Evolutionary conservation across 2,888 invertebrate species (phyloP), one percentile per base, ranked within the genome.

Genomic region (Antheraea yamamai): DNA sequence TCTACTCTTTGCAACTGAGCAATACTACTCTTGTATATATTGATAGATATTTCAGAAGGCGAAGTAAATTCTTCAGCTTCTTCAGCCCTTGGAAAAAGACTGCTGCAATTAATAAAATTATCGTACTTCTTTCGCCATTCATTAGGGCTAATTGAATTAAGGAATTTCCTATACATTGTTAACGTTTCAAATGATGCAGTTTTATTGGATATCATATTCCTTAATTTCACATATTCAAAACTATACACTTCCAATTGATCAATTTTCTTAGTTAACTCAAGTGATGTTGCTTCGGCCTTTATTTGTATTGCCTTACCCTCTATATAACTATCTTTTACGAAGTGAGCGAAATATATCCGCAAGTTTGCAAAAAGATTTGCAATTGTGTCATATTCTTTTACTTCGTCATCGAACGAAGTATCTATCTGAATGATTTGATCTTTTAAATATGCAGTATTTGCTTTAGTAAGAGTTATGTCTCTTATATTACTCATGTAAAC

Each of bases 361-460:
- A 77, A 79, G 75, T 74, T 76, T 7, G 51, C 20, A 73, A 77
- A 82, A 0, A 81, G n/a, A 12, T 74, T 58, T 7, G 73, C 0
- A 12, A 83, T 77, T 73, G 81, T 73, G 0, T 80, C 74, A 75
- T 81, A 84, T 74, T 83, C 74, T 3, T 76, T 64, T 4, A 75
- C 18, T 80, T 88, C 87, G 20, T 77, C 75, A 2, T 71, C 7
- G 18, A 75, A 51, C 26, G 76, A 58, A 2, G 76, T 73, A 7
- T 86, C 80, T 71, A 86, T 80, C 77, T 82, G 81, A 68, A 86
- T 61, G 1, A 84, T 81, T 82, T 82, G 76, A 72, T 88, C 86
- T 47, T 81, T 81, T 30, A 85, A 75, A 76, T 84, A 88, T 12
- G 83, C 83, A 7, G 84, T 76, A 73, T 84, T 81, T 4, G 87